Evolutionary conservation across 2,113 vertebrate genomes (phyloP).

Genomic region (Parotia lawesii): DNA sequence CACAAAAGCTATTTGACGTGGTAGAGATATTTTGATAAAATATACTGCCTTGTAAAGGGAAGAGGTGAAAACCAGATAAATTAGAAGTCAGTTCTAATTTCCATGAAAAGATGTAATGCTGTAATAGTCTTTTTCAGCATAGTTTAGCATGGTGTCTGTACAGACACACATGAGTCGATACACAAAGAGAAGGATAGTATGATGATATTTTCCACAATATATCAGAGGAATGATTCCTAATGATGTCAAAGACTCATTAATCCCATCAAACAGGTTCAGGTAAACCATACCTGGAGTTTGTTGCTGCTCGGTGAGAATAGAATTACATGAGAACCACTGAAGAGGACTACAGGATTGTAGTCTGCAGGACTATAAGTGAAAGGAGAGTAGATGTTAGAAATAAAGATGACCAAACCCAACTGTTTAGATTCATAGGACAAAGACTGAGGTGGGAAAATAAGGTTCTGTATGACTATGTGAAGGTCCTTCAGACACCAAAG

Average conservation of each 20-base stretch:
- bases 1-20: background rate
- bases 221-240: background rate
- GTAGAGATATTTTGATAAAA: background rate
- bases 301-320: background rate
- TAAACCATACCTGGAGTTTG: background rate
- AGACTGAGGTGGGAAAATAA: background rate
- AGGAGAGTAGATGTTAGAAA: background rate
- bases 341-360: background rate
- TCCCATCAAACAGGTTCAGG: background rate
- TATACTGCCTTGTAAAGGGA: background rate
- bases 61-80: background rate
- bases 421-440: background rate
- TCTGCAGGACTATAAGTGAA: background rate
- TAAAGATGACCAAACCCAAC: background rate
- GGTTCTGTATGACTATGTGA: background rate
- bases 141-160: background rate
- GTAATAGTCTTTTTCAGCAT: background rate
- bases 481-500: background rate
- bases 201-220: background rate
- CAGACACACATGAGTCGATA: background rate
- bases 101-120: background rate
- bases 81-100: background rate
- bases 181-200: background rate
- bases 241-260: background rate
- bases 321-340: background rate